A percentile compares a stretch with the other conserved stretches of the same genome.
phyloP scores from a whole-genome alignment of 1,140 invertebrate genomes.

The Brachionus plicatilis region DNA sequence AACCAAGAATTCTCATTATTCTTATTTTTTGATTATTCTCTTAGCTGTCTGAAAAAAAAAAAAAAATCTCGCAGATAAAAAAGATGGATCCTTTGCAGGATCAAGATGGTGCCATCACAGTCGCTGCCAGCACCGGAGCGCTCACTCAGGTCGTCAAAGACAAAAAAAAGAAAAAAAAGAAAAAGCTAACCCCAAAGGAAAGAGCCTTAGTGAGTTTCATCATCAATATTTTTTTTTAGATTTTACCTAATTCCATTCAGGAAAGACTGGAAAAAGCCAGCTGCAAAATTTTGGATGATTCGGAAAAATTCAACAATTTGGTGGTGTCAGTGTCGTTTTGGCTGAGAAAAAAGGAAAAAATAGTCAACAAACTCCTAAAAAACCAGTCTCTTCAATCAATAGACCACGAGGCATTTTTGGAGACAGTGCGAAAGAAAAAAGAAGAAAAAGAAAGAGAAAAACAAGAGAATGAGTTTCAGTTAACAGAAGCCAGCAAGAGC shows the following conservation, averaged over 20 bases:
- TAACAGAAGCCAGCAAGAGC: neutral
- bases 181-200: slow-evolving; percentile 21
- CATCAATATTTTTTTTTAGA: neutral
- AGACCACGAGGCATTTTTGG: neutral
- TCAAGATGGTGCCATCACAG: neutral
- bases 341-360: slow-evolving; percentile 14
- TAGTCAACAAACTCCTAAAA: neutral
- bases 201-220: neutral
- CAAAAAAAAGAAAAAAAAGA: slow-evolving; percentile 38
- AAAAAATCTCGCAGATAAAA: neutral
- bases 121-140: neutral
- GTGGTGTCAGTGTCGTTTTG: neutral
- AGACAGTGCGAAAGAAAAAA: slow-evolving; percentile 3
- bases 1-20: neutral
- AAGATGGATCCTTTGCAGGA: neutral
- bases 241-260: neutral
- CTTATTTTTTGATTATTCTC: neutral
- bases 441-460: slow-evolving; percentile 31
- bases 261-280: slow-evolving; percentile 23
- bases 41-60: neutral
- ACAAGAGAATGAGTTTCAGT: neutral
- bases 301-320: slow-evolving; percentile 6
- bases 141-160: slow-evolving; percentile 36
- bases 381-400: neutral
- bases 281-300: neutral